A percentile compares a stretch with the other conserved stretches of the same genome.
These are phyloP conservation scores for Mycalesis mineus DNA, from an alignment of 2,888 invertebrate species.

Conservation along the genomic window DNA sequence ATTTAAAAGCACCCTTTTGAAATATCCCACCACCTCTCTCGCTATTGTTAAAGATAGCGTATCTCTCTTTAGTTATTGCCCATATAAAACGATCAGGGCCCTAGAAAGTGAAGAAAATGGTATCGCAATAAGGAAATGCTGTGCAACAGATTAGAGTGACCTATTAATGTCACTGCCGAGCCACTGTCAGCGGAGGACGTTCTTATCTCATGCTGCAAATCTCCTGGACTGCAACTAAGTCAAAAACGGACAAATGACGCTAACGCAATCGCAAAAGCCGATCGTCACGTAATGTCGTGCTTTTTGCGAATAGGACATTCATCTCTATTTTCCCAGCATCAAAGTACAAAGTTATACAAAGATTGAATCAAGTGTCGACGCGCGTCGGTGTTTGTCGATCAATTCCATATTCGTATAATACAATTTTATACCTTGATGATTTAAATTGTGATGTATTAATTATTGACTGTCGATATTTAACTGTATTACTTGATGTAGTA, in stretches of 20 bases:
- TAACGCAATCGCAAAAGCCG: too few relatives aligned
- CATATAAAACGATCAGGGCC: slow-evolving; percentile 32
- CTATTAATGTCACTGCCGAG: slow-evolving; percentile 20
- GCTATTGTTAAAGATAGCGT: slow-evolving; percentile 37
- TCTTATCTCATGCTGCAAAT: background rate
- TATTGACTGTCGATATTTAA: too few relatives aligned
- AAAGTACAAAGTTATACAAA: too few relatives aligned
- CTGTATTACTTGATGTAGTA: too few relatives aligned
- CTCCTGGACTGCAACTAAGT: background rate
- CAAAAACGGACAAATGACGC: background rate
- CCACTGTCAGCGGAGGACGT: slow-evolving; percentile 2
- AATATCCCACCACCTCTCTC: background rate
- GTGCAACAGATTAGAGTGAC: slow-evolving; percentile 23
- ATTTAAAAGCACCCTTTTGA: background rate
- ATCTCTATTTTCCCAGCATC: too few relatives aligned
- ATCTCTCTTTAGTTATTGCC: slow-evolving; percentile 39
- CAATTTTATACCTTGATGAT: too few relatives aligned
- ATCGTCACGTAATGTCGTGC: too few relatives aligned
- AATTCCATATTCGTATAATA: too few relatives aligned
- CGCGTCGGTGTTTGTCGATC: too few relatives aligned
- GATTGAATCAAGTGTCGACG: too few relatives aligned
- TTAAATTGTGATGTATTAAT: too few relatives aligned
- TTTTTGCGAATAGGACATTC: too few relatives aligned
- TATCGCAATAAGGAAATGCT: slow-evolving; percentile 28
- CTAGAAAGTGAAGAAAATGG: slow-evolving; percentile 31